Percentiles rank a stretch among this genome's conserved stretches.
Evolutionary conservation across 2,888 invertebrate species (phyloP).

Genomic region (Ophion obscuratus): DNA sequence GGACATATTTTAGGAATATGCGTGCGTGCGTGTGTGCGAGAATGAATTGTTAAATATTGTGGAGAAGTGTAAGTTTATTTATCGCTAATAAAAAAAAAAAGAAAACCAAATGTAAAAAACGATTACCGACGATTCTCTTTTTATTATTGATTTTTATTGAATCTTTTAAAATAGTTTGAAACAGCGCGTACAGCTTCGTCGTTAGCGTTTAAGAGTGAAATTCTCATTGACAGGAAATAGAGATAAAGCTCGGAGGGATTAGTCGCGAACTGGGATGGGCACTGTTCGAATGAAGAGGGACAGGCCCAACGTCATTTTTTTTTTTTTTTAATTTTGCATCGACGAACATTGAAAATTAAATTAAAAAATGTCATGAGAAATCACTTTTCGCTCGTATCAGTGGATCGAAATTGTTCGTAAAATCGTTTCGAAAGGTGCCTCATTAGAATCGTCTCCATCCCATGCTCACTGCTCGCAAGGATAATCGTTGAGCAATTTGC

Average conservation of each 20-base stretch:
- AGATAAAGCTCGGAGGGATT: slow-evolving; percentile 64
- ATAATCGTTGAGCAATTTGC: slow-evolving; percentile 54
- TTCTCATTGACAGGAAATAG: slow-evolving; percentile 65
- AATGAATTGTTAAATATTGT: slow-evolving; percentile 82
- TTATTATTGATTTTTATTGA: slow-evolving; percentile 80
- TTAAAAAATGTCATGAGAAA: not conserved
- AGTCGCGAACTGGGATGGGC: slow-evolving; percentile 15
- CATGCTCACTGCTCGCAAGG: slow-evolving; percentile 23
- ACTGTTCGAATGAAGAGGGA: slow-evolving; percentile 25
- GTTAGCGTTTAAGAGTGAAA: slow-evolving; percentile 76
- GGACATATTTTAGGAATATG: slow-evolving; percentile 41
- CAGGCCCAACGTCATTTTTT: not conserved
- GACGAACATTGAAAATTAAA: not conserved
- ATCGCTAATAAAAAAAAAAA: slow-evolving; percentile 84
- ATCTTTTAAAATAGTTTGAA: slow-evolving; percentile 80
- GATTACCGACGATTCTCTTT: slow-evolving; percentile 39
- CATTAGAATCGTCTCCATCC: not conserved
- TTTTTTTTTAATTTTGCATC: not conserved
- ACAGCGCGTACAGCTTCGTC: slow-evolving; percentile 77
- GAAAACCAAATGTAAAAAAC: slow-evolving; percentile 39
- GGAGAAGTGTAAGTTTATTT: slow-evolving; percentile 84
- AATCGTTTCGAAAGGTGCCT: not conserved
- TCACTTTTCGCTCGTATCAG: not conserved
- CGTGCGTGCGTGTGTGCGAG: slow-evolving; percentile 82
- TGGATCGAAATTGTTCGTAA: not conserved